Percentiles rank a stretch among this genome's conserved stretches.
Conservation (phyloP, 1,140 invertebrate species). For the Copidosoma floridanum region DNA sequence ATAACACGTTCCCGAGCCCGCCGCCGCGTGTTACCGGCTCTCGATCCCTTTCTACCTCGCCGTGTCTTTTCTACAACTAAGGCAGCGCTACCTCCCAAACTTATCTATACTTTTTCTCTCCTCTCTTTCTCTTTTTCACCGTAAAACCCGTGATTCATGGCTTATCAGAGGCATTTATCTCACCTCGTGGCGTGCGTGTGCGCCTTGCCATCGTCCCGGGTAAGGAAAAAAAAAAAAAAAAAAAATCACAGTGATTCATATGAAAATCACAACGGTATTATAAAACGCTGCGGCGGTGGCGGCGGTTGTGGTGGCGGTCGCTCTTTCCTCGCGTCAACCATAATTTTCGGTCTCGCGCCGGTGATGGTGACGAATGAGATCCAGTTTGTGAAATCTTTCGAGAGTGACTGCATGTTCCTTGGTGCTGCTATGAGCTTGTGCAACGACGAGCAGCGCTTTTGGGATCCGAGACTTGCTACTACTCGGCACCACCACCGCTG, state of each 20-base stretch:
- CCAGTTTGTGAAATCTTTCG: conserved; percentile 22
- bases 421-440: neutral
- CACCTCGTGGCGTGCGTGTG: too few relatives aligned
- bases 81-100: too few relatives aligned
- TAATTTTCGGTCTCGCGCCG: neutral
- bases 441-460: neutral
- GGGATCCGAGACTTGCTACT: too few relatives aligned
- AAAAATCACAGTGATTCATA: conserved; percentile 11
- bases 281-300: too few relatives aligned
- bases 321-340: too few relatives aligned
- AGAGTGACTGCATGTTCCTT: neutral
- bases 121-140: neutral
- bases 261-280: conserved; percentile 4
- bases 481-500: neutral
- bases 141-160: conserved; percentile 7
- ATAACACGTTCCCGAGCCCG: neutral
- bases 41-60: neutral
- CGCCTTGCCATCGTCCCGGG: neutral
- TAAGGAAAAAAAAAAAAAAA: neutral
- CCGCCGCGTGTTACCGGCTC: too few relatives aligned
- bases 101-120: neutral
- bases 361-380: conserved; percentile 18
- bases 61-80: too few relatives aligned
- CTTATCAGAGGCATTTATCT: conserved; percentile 13
- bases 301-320: too few relatives aligned